Evolutionary conservation across 2,797 vertebrate genomes (phyloP), one percentile per base, ranked within the genome.

Genomic region (Pangasius djambal): DNA sequence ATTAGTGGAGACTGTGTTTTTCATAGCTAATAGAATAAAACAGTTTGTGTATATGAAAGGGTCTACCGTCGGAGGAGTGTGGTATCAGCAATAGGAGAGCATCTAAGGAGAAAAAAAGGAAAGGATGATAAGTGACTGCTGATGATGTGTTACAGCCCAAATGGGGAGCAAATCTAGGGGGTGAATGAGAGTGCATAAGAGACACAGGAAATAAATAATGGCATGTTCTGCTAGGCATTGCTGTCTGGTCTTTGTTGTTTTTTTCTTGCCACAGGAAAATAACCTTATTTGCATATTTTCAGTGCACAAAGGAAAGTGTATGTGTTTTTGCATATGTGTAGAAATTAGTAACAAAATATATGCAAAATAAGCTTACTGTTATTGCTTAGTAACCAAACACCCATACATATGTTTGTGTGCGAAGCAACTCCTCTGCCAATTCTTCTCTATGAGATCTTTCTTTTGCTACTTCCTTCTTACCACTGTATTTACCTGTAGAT

Each of bases 191-290:
- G 28, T 1, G 48, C 2, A 2, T 12, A 31, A 79, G 37, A 34
- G 16, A 81, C n/a, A 78, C 72, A 61, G 10, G 5, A 48, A 34
- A 44, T 63, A n/a, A 44, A 83, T 65, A 20, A 16, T 15, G 44
- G 1, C 28, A 52, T 59, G 18, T 57, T 59, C n/a, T 86, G 1
- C 74, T 65, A 25, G 61, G 13, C 5, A 28, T 15, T 12, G 20
- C 74, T 78, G 40, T 65, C 31, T 31, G 28, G 55, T 52, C 28
- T 67, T 61, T 65, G 25, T 81, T 57, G 59, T 20, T 61, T 83
- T 83, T 48, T 48, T 48, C 52, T 67, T 72, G n/a, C 10, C n/a
- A 63, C 31, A 89, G 69, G 57, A 72, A 89, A 89, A 87, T 77
- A 3, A 63, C 40, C 70, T 87, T 78, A 8, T 87, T 87, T 87